Conservation (phyloP, 2,797 vertebrate species). For the Rhadinocentrus ornatus region DNA sequence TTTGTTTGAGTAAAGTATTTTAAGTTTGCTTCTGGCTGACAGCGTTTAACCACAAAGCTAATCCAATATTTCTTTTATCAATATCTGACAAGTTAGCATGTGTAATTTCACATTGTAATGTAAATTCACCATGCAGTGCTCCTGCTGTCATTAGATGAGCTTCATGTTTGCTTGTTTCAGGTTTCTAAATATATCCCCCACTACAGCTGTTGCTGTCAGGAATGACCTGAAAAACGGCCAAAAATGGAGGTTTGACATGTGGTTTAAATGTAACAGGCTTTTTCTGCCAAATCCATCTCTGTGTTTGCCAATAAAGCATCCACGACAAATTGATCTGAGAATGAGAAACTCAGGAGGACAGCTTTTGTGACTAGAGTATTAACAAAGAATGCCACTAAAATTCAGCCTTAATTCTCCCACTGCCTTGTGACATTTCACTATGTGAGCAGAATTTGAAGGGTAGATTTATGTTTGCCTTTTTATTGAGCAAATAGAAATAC, state of each 20-base stretch:
- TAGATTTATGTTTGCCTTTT: conserved; percentile 41
- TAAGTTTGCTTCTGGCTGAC: no score
- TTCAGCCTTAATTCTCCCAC: conserved; percentile 43
- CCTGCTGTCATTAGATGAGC: conserved; percentile 31
- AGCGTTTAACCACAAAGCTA: conserved; percentile 26
- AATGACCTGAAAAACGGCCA: conserved; percentile 72
- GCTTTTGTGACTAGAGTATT: conserved; percentile 41
- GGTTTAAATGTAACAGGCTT: conserved; percentile 62
- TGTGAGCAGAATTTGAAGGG: conserved; percentile 41
- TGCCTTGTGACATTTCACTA: conserved; percentile 54
- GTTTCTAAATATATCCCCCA: conserved; percentile 70
- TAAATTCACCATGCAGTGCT: neutral
- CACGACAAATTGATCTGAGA: conserved; percentile 64
- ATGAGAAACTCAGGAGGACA: conserved; percentile 53
- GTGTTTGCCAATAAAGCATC: conserved; percentile 63
- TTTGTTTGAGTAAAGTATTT: no score
- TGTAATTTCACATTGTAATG: no score
- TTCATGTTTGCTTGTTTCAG: conserved; percentile 45
- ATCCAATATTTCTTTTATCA: conserved; percentile 18
- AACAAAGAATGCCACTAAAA: conserved; percentile 45
- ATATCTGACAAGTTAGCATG: neutral
- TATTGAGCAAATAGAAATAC: conserved; percentile 16
- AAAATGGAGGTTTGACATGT: conserved; percentile 59
- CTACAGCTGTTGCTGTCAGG: conserved; percentile 70
- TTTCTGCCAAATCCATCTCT: conserved; percentile 57